Evolutionary conservation across 2,888 invertebrate genomes (phyloP), one percentile per base, ranked within the genome.

Genomic region (Calliopum simillimum): DNA sequence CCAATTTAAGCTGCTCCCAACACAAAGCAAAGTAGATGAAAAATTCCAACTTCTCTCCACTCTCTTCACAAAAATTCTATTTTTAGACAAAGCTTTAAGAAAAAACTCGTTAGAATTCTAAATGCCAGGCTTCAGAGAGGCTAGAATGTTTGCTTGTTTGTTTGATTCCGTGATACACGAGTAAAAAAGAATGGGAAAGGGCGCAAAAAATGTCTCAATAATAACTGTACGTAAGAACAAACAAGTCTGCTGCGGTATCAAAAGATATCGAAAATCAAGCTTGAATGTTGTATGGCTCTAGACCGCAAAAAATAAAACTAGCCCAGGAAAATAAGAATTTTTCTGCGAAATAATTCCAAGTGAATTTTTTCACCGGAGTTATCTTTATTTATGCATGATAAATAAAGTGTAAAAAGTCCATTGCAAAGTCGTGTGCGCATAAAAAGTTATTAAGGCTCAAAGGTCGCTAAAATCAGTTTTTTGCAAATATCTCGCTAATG

Each of bases 21-120:
- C 21, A 13, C 13, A 8, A 23, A 46, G 4, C 44, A 44, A n/a
- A 46, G 14, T 21, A 46, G 21, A 23, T 19, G 23, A 56, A 56
- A 14, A 56, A 21, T 12, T 21, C 21, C 21, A 23, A 25, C 21
- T 23, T 21, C 44, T 46, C 47, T 59, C 59, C 11, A 16, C 55
- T 58, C 8, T 6, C 41, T 25, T 19, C 61, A 23, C 33, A 33
- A 33, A 23, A 23, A 19, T n/a, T 46, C 61, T 61, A 61, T 61
- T 46, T 61, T 46, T 61, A 61, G 46, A 13, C 44, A 8, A 61
- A 46, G 46, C 47, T 46, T 61, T 61, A 61, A 61, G 44, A 61
- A 47, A 61, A 61, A 61, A 47, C 61, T 61, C 61, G 61, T 61
- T 61, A 61, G 61, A 61, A 46, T 19, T 41, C 33, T 43, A 41